Evolutionary conservation across 2,797 vertebrate genomes (phyloP).

Genomic region (Melanotaenia boesemani): DNA sequence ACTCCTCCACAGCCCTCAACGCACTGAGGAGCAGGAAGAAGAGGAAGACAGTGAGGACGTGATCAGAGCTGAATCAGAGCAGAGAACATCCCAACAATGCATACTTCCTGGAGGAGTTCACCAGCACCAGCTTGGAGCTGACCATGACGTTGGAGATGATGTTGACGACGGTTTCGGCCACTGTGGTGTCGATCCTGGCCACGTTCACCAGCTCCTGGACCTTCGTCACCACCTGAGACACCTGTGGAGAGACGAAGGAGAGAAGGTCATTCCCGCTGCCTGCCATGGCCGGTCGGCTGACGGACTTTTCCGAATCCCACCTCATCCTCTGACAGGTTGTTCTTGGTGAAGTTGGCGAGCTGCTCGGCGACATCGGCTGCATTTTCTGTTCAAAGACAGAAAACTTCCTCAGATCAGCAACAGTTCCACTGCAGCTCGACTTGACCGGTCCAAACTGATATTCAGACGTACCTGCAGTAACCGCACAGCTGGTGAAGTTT

Average conservation of each 20-base stretch:
- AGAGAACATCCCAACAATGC: conserved; percentile 31
- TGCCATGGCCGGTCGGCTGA: too few relatives aligned
- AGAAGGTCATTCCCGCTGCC: not conserved
- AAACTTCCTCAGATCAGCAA: not conserved
- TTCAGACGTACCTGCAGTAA: conserved; percentile 80
- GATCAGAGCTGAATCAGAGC: not conserved
- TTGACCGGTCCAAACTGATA: not conserved
- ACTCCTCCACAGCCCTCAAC: conserved; percentile 91
- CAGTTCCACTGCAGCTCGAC: not conserved
- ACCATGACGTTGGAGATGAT: conserved; percentile 97
- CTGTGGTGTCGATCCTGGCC: conserved; percentile 87
- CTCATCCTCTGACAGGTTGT: conserved; percentile 87
- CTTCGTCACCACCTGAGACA: conserved; percentile 89
- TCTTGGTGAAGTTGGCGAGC: conserved; percentile 87
- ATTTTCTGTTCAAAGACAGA: conserved; percentile 80
- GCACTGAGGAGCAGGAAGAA: conserved; percentile 78
- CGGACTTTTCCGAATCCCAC: conserved; percentile 52
- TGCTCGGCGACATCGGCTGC: conserved; percentile 89
- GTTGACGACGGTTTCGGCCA: conserved; percentile 90
- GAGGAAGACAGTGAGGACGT: not conserved
- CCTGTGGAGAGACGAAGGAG: conserved; percentile 35
- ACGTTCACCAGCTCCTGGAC: conserved; percentile 91
- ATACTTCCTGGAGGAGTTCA: conserved; percentile 88
- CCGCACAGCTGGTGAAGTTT: conserved; percentile 88
- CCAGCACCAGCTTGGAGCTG: conserved; percentile 84